Percentiles rank a stretch among this genome's conserved stretches.
These are phyloP conservation scores for Mesorhabditis belari DNA, from an alignment of 2,888 invertebrate genomes.

Conservation along the genomic window DNA sequence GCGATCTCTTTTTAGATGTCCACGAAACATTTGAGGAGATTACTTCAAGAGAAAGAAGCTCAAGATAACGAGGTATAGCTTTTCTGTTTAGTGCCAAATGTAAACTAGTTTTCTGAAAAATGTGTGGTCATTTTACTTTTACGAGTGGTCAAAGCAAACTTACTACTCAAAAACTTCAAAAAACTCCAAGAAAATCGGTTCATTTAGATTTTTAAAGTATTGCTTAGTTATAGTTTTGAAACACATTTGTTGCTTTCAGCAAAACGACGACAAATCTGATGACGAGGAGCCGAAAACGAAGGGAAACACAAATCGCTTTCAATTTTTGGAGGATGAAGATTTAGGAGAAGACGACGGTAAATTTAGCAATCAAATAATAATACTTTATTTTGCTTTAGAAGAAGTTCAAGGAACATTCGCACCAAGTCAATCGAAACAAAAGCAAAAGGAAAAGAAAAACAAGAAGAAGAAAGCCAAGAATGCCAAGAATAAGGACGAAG, in stretches of 20 bases:
- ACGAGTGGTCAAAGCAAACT: no score
- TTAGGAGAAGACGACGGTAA: not conserved
- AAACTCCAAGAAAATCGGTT: no score
- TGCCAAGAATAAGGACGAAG: slow-evolving; percentile 3
- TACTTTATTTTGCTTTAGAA: not conserved
- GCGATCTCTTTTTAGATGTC: slow-evolving; percentile 26
- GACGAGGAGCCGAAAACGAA: slow-evolving; percentile 6
- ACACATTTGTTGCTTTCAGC: no score
- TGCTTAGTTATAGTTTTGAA: not conserved
- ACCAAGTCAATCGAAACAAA: slow-evolving; percentile 2
- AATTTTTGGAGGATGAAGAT: slow-evolving; percentile 10
- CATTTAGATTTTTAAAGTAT: not conserved
- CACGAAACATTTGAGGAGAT: slow-evolving; percentile 32
- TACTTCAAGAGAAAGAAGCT: slow-evolving; percentile 16
- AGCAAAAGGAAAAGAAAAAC: slow-evolving; percentile 5
- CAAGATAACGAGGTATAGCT: slow-evolving; percentile 6
- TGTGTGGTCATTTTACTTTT: no score
- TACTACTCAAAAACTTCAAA: no score
- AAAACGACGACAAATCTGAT: not conserved
- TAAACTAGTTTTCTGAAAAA: no score
- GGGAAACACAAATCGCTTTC: slow-evolving; percentile 10
- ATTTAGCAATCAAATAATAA: not conserved
- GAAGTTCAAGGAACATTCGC: not conserved
- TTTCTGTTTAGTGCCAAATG: no score
- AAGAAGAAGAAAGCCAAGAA: slow-evolving; percentile 11